Evolutionary conservation across 2,113 vertebrate genomes (phyloP).

Genomic region (Pampusana beccarii): DNA sequence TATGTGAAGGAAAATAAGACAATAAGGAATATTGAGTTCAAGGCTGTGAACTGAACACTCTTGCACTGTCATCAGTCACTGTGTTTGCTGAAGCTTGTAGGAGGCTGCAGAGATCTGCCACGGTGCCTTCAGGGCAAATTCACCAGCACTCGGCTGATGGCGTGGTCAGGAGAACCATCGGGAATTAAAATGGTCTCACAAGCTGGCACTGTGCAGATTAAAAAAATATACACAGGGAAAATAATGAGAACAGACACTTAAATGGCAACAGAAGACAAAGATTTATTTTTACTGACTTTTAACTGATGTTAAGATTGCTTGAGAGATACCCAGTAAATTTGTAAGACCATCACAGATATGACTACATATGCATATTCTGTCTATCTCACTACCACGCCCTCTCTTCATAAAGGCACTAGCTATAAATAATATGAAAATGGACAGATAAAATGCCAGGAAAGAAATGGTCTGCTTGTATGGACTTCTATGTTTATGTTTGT

Average conservation of each 20-base stretch:
- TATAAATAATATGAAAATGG: constrained; percentile 45
- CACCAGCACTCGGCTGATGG: neutral
- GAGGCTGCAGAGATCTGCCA: neutral
- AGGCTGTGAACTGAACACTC: neutral
- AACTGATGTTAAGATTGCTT: constrained; percentile 24
- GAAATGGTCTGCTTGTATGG: neutral
- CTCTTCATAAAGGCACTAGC: constrained; percentile 71
- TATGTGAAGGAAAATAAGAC: neutral
- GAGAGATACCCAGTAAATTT: constrained; percentile 43
- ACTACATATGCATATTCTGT: constrained; percentile 56
- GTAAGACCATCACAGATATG: constrained; percentile 59
- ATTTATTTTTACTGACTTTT: constrained; percentile 63
- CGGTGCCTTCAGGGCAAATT: neutral
- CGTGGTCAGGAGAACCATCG: accelerated
- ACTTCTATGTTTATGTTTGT: constrained; percentile 5
- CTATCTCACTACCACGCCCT: constrained; percentile 57
- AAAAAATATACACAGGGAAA: neutral
- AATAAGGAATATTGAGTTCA: neutral
- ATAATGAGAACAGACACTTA: constrained; percentile 50
- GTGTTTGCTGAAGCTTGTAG: neutral
- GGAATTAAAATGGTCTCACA: neutral
- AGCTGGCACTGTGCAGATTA: neutral
- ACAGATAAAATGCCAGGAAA: constrained; percentile 26
- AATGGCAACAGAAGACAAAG: constrained; percentile 48
- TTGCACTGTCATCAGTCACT: neutral